These are phyloP conservation scores for Electrophaes corylata DNA, from an alignment of 2,888 invertebrate genomes.

Conservation along the genomic window DNA sequence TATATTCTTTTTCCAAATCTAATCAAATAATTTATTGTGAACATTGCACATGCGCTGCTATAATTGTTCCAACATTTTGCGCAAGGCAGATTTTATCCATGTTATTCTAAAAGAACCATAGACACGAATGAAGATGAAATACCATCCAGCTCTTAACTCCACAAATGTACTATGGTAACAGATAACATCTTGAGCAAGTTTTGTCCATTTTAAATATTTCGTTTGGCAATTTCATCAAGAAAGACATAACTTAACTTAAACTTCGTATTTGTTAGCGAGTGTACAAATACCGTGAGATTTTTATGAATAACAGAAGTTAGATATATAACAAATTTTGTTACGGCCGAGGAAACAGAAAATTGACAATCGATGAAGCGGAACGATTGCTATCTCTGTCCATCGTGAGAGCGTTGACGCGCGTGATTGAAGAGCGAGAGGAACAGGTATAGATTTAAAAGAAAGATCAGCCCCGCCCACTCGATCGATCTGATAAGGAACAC, in stretches of 20 bases:
- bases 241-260: not conserved
- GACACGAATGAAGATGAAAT: no score
- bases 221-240: not conserved
- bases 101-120: no score
- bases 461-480: conserved; percentile 68
- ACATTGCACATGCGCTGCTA: no score
- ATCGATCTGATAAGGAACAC: conserved; percentile 77
- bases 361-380: conserved; percentile 68
- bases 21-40: no score
- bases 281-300: not conserved
- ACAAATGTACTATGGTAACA: no score
- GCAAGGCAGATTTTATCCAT: no score
- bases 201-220: not conserved
- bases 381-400: conserved; percentile 55
- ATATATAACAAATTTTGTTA: conserved; percentile 21
- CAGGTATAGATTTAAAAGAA: conserved; percentile 50
- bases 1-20: no score
- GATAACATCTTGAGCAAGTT: not conserved
- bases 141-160: no score
- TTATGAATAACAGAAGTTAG: not conserved
- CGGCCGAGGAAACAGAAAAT: conserved; percentile 49
- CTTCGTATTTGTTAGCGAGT: not conserved
- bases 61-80: no score
- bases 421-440: conserved; percentile 48
- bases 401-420: conserved; percentile 11